Percentiles rank a stretch among this genome's conserved stretches.
Evolutionary conservation across 2,113 vertebrate species (phyloP).

Genomic region (Climacteris rufus): DNA sequence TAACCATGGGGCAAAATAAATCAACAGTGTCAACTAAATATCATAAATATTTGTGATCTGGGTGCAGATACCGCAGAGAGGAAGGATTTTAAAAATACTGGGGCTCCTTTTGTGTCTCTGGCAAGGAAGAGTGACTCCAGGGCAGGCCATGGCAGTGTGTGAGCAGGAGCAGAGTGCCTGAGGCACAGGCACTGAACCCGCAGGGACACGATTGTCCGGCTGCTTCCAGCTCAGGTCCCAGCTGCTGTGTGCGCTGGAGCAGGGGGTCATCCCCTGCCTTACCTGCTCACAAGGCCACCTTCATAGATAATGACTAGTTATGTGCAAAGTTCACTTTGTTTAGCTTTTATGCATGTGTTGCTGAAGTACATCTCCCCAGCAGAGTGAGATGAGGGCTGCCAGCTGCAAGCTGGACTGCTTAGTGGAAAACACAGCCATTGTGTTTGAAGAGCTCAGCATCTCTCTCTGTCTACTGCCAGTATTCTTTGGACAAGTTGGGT

Average conservation of each 20-base stretch:
- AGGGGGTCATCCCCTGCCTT: accelerated
- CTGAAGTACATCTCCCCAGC: not conserved
- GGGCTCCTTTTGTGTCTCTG: not conserved
- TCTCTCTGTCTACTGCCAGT: not conserved
- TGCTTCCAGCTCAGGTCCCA: not conserved
- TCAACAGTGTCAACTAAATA: accelerated
- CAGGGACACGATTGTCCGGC: accelerated
- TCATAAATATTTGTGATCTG: not conserved
- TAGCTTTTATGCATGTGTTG: accelerated
- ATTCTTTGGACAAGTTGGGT: not conserved
- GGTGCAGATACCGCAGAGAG: not conserved
- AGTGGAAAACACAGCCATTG: not conserved
- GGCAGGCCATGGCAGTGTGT: accelerated
- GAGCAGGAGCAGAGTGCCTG: accelerated
- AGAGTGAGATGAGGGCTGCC: not conserved
- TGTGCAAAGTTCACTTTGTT: not conserved
- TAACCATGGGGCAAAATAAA: not conserved
- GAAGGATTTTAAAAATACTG: not conserved
- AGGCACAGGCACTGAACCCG: accelerated
- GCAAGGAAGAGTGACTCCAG: not conserved
- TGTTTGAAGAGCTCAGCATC: not conserved
- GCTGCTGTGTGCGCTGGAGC: not conserved
- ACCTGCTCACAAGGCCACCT: not conserved
- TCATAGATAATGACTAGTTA: not conserved
- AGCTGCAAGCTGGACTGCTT: not conserved